Evolutionary conservation across 2,113 vertebrate genomes (phyloP), one percentile per base, ranked within the genome.

Genomic region (Clarias batrachus): DNA sequence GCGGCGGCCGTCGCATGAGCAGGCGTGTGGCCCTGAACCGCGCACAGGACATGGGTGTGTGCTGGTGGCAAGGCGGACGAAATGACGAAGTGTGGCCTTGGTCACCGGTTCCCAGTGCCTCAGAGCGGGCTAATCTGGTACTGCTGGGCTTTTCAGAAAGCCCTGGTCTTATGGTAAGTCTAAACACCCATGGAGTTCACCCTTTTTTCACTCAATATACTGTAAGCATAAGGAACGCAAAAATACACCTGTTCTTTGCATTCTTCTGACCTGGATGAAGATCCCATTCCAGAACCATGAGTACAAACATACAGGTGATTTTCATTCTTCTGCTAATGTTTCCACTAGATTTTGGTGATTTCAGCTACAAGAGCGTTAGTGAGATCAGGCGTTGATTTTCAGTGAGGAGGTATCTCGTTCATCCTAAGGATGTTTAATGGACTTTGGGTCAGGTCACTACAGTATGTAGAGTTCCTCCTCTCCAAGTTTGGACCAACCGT

Each of bases 61-160:
- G 97, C 93, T 99, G 97, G 98, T 98, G 97, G 97, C 93, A 94
- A 70, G 87, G 93, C 87, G 85, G 92, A 23, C 93, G n/a, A n/a
- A n/a, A 88, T 63, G 95, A 96, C 66, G 96, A 95, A 89, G 92
- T 92, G 78, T 97, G 97, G 96, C 96, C 96, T 89, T 98, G 97
- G 97, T 93, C 94, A 88, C 96, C 96, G 3, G 88, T 95, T 87
- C 93, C 95, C 90, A 94, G 93, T 87, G 93, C 96, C 77, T 92
- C 91, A 14, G 93, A 97, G 88, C 94, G 94, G 94, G 95, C 95
- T 93, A 98, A 99, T 93, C 89, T 99, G 83, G 93, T 97, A 76
- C 93, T 99, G 0, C 93, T 99, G 85, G 90, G 93, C 91, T 96
- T 95, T 92, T 94, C 92, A 0, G 89, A 94, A 80, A 90, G 92